Evolutionary conservation across 2,888 invertebrate species (phyloP).

Genomic region (Dryocosmus kuriphilus): DNA sequence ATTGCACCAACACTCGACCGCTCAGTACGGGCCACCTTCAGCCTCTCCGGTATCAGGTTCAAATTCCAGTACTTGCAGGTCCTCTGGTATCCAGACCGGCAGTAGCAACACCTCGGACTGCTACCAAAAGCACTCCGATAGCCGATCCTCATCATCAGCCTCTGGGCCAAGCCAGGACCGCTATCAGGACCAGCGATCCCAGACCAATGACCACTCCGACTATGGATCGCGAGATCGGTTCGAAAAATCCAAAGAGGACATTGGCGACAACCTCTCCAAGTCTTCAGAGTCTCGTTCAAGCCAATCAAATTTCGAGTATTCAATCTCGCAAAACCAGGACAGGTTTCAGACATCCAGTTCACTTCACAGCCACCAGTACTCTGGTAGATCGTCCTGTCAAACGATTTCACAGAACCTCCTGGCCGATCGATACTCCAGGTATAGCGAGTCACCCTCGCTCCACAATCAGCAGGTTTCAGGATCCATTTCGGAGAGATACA

Average conservation of each 20-base stretch:
- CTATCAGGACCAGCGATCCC: conserved; percentile 47
- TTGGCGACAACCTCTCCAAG: conserved; percentile 64
- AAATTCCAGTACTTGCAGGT: conserved; percentile 55
- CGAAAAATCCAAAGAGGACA: conserved; percentile 66
- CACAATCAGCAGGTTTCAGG: conserved; percentile 29
- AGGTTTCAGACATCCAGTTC: conserved; percentile 53
- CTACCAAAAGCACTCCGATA: conserved; percentile 78
- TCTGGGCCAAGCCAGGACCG: conserved; percentile 41
- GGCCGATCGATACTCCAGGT: conserved; percentile 61
- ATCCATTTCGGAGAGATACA: conserved; percentile 46
- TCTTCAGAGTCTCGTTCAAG: conserved; percentile 57
- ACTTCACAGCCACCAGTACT: conserved; percentile 63
- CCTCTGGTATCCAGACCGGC: conserved; percentile 56
- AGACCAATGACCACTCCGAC: conserved; percentile 77
- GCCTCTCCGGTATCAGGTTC: conserved; percentile 57
- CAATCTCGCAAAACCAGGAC: conserved; percentile 61
- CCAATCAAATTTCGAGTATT: conserved; percentile 61
- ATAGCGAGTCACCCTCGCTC: conserved; percentile 56
- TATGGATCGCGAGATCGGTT: conserved; percentile 68
- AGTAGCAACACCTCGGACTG: conserved; percentile 76
- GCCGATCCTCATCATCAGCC: conserved; percentile 58
- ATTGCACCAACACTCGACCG: conserved; percentile 75
- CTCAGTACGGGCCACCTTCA: conserved; percentile 70
- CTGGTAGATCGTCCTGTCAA: conserved; percentile 52
- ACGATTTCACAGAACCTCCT: conserved; percentile 56